A percentile compares a stretch with the other conserved stretches of the same genome.
Evolutionary conservation across 2,113 vertebrate genomes (phyloP).

Genomic region (Setophaga petechia): DNA sequence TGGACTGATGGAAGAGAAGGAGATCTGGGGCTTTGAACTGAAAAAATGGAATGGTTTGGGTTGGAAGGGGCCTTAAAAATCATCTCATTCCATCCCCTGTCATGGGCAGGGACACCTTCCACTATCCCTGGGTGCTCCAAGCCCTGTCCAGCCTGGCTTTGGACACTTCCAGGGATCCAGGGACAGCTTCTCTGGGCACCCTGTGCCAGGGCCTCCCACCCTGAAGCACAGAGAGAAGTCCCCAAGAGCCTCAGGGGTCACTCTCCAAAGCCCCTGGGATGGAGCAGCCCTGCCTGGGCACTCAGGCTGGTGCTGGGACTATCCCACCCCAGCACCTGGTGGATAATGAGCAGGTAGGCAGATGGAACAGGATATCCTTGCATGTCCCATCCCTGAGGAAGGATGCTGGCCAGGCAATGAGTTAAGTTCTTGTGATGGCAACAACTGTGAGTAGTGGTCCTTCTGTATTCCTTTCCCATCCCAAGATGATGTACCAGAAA

Average conservation of each 20-base stretch:
- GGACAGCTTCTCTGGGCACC: background rate
- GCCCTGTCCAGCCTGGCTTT: accelerated
- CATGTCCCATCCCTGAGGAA: background rate
- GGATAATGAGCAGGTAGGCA: background rate
- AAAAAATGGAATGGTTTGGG: background rate
- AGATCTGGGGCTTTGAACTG: background rate
- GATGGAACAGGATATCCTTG: background rate
- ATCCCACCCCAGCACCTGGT: background rate
- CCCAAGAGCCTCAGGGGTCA: accelerated
- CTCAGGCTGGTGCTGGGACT: background rate
- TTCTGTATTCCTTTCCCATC: background rate
- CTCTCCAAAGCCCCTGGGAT: background rate
- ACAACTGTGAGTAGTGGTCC: no score
- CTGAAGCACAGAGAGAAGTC: background rate
- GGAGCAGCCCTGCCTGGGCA: background rate
- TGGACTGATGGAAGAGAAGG: background rate
- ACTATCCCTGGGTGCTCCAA: background rate
- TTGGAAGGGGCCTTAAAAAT: background rate
- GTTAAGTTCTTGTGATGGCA: background rate
- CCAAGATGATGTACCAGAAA: background rate
- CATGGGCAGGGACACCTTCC: background rate
- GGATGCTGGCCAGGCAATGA: background rate
- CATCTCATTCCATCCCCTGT: accelerated
- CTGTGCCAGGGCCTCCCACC: background rate
- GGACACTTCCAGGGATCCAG: background rate